Evolutionary conservation across 2,113 vertebrate species (phyloP), one percentile per base, ranked within the genome.

Genomic region (Malurus cyaneus): DNA sequence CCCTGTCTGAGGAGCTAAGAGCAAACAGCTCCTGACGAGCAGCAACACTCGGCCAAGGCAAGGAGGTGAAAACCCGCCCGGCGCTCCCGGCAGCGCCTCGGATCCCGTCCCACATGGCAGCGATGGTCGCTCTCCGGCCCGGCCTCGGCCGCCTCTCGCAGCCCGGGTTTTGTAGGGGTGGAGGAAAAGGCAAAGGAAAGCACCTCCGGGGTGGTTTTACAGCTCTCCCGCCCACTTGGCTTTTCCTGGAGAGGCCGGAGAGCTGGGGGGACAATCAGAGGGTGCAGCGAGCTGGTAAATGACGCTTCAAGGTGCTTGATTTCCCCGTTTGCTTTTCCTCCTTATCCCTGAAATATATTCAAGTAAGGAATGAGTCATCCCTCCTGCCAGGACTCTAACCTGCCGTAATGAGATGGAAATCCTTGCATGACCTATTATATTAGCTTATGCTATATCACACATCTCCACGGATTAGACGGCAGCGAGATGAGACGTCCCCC

Each of bases 351-450:
- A 83, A 96, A 96, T 94, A 65, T 79, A 93, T 96, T 93, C 93
- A 12, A 84, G 92, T 16, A 18, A 28, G 82, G 64, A 64, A 64
- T 97, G 96, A 97, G 47, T 97, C 96, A 97, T 95, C 86, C 92
- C 90, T 52, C 88, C 85, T 90, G 52, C 57, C 69, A 71, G 96
- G 93, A 67, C 82, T 93, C 85, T 74, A 97, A 96, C 95, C 95
- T 97, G 96, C 88, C 14, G 52, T 94, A 97, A 97, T 96, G 95
- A 96, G 96, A 96, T 96, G 96, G 64, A 97, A 96, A 97, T 97
- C 94, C 94, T 95, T 66, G 90, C 94, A 84, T 96, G 95, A 97
- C 96, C 96, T 14, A 96, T 97, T 97, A 96, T 97, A 96, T 97
- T 96, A 96, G 95, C 95, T 95, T 92, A 92, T 96, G 94, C 93